Base-by-base conservation (phyloP, 2,113 vertebrate genomes). In the Sakesphorus luctuosus region DNA sequence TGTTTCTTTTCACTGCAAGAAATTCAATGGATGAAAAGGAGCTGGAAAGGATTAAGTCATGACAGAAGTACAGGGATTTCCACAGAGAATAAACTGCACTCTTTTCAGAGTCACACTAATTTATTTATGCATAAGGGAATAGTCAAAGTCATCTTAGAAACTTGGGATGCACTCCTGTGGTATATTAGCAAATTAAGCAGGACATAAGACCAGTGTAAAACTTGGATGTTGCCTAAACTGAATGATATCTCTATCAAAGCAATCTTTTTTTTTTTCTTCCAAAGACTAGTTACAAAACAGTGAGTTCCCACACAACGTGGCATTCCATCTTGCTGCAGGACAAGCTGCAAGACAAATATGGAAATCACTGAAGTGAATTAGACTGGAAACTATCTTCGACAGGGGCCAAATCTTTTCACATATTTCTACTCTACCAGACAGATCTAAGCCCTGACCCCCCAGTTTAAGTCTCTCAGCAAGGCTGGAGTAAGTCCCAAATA, bases 361-460 rank as follows among this genome's bases (percentile, higher is more conserved):
- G 72, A 71, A 92, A 47, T 55, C 71, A 36, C 16, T 94, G 69
- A 90, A 77, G 80, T 95, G 90, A 94, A 87, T 72, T 95, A 91
- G 94, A 90, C 87, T 83, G 69, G 61, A 97, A 96, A 96, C 68
- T 89, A 62, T 74, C 84, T 89, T 93, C 44, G 53, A 52, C 20
- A 43, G 26, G 11, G 86, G 59, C 68, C 95, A 95, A 91, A 79
- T 29, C 5, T 81, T 92, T 79, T 81, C 83, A 74, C 20, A 36
- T 86, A 74, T 74, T 93, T 96, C 72, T 83, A 13, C 26, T 71
- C 31, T n/a, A n/a, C 49, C 55, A 90, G 63, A 66, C 43, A 74
- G 63, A 83, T 16, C 31, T 79, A 93, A 72, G 43, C 36, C 11
- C 36, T 73, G 46, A 44, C 2, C 2, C 44, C 16, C 3, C 9